Evolutionary conservation across 2,113 vertebrate genomes (phyloP), one percentile per base, ranked within the genome.

Genomic region (Eurystomus gularis): DNA sequence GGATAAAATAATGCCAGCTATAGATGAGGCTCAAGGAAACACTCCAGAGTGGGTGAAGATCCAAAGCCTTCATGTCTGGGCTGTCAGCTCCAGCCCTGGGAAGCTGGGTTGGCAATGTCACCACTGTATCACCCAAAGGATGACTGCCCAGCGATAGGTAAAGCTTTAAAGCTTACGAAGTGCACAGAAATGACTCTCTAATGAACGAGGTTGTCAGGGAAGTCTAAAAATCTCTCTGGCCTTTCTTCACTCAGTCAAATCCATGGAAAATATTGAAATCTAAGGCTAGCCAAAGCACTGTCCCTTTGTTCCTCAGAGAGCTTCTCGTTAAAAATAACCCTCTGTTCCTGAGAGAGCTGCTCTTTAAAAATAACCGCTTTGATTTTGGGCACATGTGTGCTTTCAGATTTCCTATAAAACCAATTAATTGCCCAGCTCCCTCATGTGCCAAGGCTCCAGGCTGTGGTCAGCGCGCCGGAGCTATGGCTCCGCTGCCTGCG

Each of bases 91-190:
- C 44, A 62, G 52, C 64, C 51, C 42, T n/a, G 55, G 39, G 65
- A 44, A 17, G 57, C 8, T 7, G 40, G 23, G 28, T 3, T 33
- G 60, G 70, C 31, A 57, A 25, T 1, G 6, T 1, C 40, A 7
- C 37, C 58, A n/a, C 39, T 65, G 1, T 7, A 9, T 3, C 62
- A 33, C 57, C 7, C 0, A 13, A 35, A 31, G 7, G 23, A 46
- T 14, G 68, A 29, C 12, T 64, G 80, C 61, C 51, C 69, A 55
- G 82, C 0, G 2, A 7, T 9, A 16, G 0, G 13, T 13, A 4
- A 49, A 64, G 48, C n/a, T 68, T 94, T 82, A 42, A 68, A 92
- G 6, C 69, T 75, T 12, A 15, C 11, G 5, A n/a, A 86, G 73
- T 1, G 21, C 85, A 42, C 14, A n/a, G 40, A 28, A 61, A 73